Evolutionary conservation across 2,797 vertebrate species (phyloP), one percentile per base, ranked within the genome.

Genomic region (Xiphophorus birchmanni): DNA sequence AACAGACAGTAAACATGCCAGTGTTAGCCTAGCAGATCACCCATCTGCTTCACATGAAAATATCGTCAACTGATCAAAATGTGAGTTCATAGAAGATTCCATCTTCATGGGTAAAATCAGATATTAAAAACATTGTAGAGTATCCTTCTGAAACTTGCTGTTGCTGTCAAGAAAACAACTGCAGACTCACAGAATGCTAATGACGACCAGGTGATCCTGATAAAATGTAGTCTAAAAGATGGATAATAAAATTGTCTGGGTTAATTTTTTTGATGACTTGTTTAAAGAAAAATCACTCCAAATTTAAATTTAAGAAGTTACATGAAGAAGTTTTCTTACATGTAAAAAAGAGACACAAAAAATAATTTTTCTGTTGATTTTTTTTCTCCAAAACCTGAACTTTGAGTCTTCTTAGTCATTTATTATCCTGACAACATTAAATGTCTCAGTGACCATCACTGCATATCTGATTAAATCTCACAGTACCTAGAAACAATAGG

Each of bases 401-500:
- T 52, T 73, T 18, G 11, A 65, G 48, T 78, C 7, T 73, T 69
- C 21, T 23, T 45, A 73, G 8, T 18, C 9, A 12, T 12, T 26
- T 12, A 12, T 56, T 56, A 56, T 56, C 26, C 4, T 29, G 54
- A 29, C 23, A 11, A n/a, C 21, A 44, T 9, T 45, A 86, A 89
- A 90, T 86, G 82, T 87, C 87, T 82, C 67, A 44, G 23, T 86
- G 85, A 89, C 78, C 65, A 63, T 86, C 67, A 54, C 17, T 54
- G 1, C 44, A 42, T 56, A 85, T 73, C 72, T 37, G 12, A 42
- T 74, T 69, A 17, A 67, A 37, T 67, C 18, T 77, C 44, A 11
- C 32, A 40, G 32, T 29, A 54, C 81, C 77, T 76, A 2, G 0
- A 82, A 74, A 50, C 45, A 58, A 58, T 60, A 60, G 48, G 17